These are phyloP conservation scores for Pterocles burchelli DNA, from an alignment of 2,113 vertebrate genomes.

Conservation along the genomic window DNA sequence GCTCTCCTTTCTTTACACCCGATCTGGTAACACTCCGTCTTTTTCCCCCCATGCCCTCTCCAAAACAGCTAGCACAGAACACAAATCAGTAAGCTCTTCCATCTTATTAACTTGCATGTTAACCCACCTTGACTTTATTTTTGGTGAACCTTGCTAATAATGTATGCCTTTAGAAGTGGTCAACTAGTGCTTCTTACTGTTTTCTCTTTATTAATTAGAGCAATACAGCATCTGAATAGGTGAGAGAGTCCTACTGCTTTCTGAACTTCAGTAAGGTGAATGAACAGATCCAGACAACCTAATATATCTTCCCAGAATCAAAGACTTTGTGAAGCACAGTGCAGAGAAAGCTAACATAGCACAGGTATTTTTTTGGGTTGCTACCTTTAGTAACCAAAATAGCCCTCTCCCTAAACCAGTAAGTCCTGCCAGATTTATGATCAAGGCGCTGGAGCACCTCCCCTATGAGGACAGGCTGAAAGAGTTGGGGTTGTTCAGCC, in stretches of 20 bases:
- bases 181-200: not conserved
- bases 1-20: not conserved
- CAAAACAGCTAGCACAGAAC: not conserved
- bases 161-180: not conserved
- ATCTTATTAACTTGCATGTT: not conserved
- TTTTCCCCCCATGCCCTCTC: not conserved
- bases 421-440: not conserved
- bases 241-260: not conserved
- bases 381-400: not conserved
- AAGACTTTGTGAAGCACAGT: not conserved
- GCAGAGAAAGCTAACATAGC: not conserved
- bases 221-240: not conserved
- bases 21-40: not conserved
- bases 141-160: not conserved
- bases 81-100: not conserved
- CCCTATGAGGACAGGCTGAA: not conserved
- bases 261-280: not conserved
- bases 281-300: not conserved
- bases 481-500: not conserved
- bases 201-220: not conserved
- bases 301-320: not conserved
- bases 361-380: not conserved
- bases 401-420: not conserved
- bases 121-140: not conserved
- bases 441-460: no score